Conservation (phyloP, 2,113 vertebrate genomes). For the Ageneiosus marmoratus region DNA sequence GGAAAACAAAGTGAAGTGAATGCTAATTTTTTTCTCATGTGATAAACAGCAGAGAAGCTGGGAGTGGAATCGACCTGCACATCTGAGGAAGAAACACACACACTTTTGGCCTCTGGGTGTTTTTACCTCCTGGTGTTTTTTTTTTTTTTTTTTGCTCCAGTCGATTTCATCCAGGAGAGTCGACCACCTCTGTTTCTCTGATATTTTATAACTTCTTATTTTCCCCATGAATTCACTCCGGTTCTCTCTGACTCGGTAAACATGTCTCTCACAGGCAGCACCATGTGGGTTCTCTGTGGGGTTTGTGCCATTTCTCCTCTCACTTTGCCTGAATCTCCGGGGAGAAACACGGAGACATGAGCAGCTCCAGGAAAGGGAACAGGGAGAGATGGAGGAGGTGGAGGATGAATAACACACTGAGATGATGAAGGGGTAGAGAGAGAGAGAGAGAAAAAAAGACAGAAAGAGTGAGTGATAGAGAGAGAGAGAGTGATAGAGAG, state of each 20-base stretch:
- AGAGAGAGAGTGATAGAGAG: not conserved
- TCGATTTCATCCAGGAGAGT: constrained; percentile 10
- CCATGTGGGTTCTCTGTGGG: not conserved
- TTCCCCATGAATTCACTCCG: constrained; percentile 1
- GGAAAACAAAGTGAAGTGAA: not conserved
- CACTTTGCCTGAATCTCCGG: constrained; percentile 11
- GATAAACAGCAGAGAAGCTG: not conserved
- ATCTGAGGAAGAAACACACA: not conserved
- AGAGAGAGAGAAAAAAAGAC: constrained; percentile 3
- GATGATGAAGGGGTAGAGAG: not conserved
- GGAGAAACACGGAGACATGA: constrained; percentile 35
- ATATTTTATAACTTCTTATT: constrained; percentile 5
- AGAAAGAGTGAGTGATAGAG: not conserved
- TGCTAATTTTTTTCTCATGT: not conserved
- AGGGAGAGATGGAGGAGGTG: constrained; percentile 33
- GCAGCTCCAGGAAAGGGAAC: constrained; percentile 27
- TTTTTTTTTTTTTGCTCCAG: not conserved
- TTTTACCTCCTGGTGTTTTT: constrained; percentile 1
- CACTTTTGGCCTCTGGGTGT: not conserved
- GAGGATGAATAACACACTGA: constrained; percentile 8
- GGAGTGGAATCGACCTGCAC: not conserved
- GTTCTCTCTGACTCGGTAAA: constrained; percentile 24
- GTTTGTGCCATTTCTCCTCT: not conserved
- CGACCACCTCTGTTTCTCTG: constrained; percentile 28
- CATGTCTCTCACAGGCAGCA: constrained; percentile 16